Base-by-base conservation (phyloP, 1,140 invertebrate genomes). In the Anadara kagoshimensis region DNA sequence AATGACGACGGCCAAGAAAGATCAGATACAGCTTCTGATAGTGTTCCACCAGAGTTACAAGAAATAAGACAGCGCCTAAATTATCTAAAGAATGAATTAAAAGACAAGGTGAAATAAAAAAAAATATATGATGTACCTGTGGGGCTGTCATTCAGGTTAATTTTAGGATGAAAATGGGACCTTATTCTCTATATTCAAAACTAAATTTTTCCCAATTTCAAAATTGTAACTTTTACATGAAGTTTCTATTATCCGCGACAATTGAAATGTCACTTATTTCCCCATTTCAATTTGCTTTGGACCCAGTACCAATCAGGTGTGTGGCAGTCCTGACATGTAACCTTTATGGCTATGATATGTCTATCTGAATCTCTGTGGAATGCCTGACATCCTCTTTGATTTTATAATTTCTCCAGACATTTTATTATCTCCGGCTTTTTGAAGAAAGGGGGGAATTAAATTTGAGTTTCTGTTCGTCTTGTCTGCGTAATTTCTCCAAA, bases 41-140 rank as follows among this genome's bases (percentile, higher is more conserved):
- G 63, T 26, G 45, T 82, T 14, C 82, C 82, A n/a, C 65, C 63
- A 0, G 79, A 83, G 24, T 66, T 87, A n/a, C 18, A 72, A 8
- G 85, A 85, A 22, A 75, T 87, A 22, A 77, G 80, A 59, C 70
- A 85, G 51, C 76, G 83, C 65, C 77, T 86, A 26, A 80, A 78
- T 66, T 85, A 79, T 47, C 78, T 87, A 8, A 80, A 78, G 47
- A 87, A 86, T 77, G 81, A 85, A 62, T 78, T 85, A n/a, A 83
- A 80, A 62, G 70, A 78, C 64, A 75, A 81, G 75, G 85, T 83
- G 12, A 58, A 24, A 54, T 47, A 66, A n/a, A 65, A n/a, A 10
- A 12, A 29, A 26, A 43, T 64, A 18, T 47, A 18, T 18, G 1
- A 47, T 22, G 29, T 45, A 22, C n/a, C 1, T 49, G 29, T 7